These are phyloP conservation scores for Sitophilus oryzae DNA, from an alignment of 1,140 invertebrate genomes.

Conservation along the genomic window DNA sequence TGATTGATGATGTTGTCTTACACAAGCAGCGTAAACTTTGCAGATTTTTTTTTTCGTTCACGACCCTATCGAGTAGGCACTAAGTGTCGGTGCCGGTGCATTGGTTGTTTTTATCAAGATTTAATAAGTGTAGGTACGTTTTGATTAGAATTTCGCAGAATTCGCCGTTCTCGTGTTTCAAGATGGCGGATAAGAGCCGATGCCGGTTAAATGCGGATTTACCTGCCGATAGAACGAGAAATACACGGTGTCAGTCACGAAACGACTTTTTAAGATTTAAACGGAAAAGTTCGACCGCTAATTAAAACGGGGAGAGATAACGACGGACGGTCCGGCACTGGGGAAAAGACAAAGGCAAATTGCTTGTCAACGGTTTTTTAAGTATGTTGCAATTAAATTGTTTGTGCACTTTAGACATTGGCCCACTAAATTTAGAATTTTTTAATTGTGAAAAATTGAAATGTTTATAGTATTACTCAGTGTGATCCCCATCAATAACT, in stretches of 20 bases:
- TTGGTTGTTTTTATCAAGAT: conserved; percentile 9
- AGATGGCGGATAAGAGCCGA: conserved; percentile 14
- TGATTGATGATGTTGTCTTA: conserved; percentile 8
- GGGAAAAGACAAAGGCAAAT: too few species aligned
- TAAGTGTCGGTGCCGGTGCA: too few species aligned
- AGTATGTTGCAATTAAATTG: too few species aligned
- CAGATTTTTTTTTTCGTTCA: background rate
- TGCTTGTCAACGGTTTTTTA: too few species aligned
- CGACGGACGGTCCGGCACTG: background rate
- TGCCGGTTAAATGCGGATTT: conserved; percentile 9
- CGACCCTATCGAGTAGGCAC: conserved; percentile 9
- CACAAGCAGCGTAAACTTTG: background rate
- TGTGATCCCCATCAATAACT: too few species aligned
- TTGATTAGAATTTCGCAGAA: conserved; percentile 19
- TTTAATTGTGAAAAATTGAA: too few species aligned
- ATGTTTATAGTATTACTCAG: too few species aligned
- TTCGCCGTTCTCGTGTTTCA: conserved; percentile 16
- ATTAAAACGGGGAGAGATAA: background rate
- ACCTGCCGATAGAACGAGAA: conserved; percentile 15
- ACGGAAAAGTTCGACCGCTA: background rate
- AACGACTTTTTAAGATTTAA: conserved; percentile 2
- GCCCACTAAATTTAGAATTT: too few species aligned
- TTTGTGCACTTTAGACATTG: too few species aligned
- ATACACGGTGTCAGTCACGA: conserved; percentile 17
- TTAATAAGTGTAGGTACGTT: conserved; percentile 11